Evolutionary conservation across 2,113 vertebrate species (phyloP).

Genomic region (Oophaga pumilio): DNA sequence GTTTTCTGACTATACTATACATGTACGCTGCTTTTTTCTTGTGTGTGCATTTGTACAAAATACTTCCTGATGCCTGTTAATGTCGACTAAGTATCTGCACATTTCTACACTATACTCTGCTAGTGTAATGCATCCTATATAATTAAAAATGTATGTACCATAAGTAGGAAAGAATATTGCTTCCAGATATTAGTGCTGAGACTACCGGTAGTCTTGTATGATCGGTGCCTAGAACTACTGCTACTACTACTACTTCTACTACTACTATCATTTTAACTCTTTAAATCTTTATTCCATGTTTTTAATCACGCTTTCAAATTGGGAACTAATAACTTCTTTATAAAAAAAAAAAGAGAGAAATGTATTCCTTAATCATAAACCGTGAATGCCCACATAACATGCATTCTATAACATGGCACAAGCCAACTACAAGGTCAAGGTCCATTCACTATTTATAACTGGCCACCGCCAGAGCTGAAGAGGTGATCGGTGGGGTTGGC

Average conservation of each 20-base stretch:
- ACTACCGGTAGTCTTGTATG: not conserved
- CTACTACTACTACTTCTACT: too few relatives aligned
- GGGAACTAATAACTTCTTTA: not conserved
- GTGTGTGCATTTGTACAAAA: not conserved
- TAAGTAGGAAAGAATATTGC: not conserved
- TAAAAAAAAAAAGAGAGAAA: not conserved
- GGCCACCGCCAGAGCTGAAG: too few relatives aligned
- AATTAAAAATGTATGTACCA: not conserved
- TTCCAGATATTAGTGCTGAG: not conserved
- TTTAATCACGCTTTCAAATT: not conserved
- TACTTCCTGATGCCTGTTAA: not conserved
- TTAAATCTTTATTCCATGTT: too few relatives aligned
- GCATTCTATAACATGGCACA: too few relatives aligned
- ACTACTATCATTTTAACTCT: too few relatives aligned
- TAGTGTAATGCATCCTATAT: not conserved
- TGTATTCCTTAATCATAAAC: too few relatives aligned
- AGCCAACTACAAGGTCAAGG: too few relatives aligned
- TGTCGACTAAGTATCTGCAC: not conserved
- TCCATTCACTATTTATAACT: too few relatives aligned
- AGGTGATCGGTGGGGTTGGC: too few relatives aligned
- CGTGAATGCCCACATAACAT: too few relatives aligned
- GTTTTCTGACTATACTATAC: too few relatives aligned
- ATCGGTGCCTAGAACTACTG: not conserved
- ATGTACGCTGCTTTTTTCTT: not conserved
- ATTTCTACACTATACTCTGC: too few relatives aligned